Conservation (phyloP, 1,140 invertebrate genomes). For the Heliconius hewitsoni region DNA sequence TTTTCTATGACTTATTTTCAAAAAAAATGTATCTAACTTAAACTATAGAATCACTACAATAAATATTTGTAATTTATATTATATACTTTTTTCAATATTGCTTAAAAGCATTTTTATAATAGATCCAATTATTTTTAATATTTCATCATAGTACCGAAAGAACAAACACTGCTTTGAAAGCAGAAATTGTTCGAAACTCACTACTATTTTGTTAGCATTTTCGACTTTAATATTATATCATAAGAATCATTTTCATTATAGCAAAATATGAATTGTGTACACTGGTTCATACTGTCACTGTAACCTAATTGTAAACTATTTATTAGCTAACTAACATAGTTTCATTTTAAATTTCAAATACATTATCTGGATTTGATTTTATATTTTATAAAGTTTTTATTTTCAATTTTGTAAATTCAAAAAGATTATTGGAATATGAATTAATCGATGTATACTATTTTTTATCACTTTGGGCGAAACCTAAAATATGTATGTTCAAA, state of each 20-base stretch:
- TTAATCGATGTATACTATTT: no score
- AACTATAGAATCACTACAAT: no score
- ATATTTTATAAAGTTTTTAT: not conserved
- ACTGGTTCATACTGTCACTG: conserved; percentile 18
- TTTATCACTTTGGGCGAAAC: no score
- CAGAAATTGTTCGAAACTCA: conserved; percentile 21
- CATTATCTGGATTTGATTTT: not conserved
- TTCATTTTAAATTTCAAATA: not conserved
- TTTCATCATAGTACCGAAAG: not conserved
- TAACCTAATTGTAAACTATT: conserved; percentile 27
- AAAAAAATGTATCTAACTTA: no score
- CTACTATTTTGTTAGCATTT: not conserved
- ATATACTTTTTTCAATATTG: not conserved
- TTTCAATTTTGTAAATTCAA: no score
- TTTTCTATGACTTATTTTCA: no score
- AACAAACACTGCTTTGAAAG: conserved; percentile 22
- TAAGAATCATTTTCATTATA: not conserved
- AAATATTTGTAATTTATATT: not conserved
- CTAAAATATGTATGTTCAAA: no score
- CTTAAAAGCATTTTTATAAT: not conserved
- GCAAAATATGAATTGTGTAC: not conserved
- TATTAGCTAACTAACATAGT: conserved; percentile 21
- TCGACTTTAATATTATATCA: not conserved
- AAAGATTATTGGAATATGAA: no score
- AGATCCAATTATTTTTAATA: not conserved